These are phyloP conservation scores for Eudyptes chrysolophus DNA, from an alignment of 2,113 vertebrate genomes.

Conservation along the genomic window DNA sequence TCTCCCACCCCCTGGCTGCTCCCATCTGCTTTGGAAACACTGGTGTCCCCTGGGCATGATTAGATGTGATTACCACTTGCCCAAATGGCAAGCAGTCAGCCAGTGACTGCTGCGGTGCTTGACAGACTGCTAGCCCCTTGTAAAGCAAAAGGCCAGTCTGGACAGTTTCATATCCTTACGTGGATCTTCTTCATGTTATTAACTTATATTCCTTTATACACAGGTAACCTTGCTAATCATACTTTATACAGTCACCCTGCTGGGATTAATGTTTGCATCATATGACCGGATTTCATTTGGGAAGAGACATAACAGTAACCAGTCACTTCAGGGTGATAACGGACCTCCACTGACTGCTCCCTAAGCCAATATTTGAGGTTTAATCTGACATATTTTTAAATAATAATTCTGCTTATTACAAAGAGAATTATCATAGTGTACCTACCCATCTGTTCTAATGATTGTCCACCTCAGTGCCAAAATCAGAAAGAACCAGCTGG, in stretches of 20 bases:
- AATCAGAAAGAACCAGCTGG: neutral
- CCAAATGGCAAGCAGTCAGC: neutral
- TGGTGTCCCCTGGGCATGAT: neutral
- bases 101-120: neutral
- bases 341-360: neutral
- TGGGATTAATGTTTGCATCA: neutral
- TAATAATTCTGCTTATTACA: neutral
- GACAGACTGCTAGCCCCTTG: neutral
- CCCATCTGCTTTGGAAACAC: neutral
- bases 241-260: neutral
- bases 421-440: neutral
- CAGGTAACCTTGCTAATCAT: neutral
- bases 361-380: neutral
- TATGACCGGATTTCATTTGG: neutral
- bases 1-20: neutral
- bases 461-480: neutral
- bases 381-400: neutral
- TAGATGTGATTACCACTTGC: neutral
- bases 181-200: neutral
- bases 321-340: neutral
- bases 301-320: neutral
- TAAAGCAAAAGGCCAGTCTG: neutral
- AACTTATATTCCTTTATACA: neutral
- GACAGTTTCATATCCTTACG: neutral
- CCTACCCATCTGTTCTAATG: neutral